Evolutionary conservation across 2,797 vertebrate species (phyloP).

Genomic region (Mormyrops boulengeri): DNA sequence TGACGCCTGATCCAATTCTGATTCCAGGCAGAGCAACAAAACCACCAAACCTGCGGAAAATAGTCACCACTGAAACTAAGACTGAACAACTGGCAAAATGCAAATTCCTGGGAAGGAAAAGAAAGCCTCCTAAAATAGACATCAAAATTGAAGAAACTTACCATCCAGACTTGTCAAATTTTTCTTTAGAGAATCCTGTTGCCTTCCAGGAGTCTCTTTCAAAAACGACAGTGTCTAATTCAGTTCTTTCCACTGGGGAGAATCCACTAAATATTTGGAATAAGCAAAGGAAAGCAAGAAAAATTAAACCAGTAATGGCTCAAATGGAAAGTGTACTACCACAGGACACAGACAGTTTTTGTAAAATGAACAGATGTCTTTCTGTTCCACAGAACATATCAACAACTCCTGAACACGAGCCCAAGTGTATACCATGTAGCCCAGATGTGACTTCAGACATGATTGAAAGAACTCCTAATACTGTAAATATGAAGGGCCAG

Average conservation of each 20-base stretch:
- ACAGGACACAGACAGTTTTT: background rate
- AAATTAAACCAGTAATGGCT: background rate
- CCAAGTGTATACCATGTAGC: background rate
- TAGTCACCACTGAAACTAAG: background rate
- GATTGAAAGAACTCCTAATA: background rate
- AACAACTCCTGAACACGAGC: background rate
- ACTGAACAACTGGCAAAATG: background rate
- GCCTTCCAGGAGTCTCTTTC: background rate
- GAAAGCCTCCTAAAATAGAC: background rate
- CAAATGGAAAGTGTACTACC: conserved; percentile 9
- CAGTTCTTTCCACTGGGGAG: background rate
- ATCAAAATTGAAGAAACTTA: conserved; percentile 19
- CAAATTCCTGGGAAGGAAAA: conserved; percentile 11
- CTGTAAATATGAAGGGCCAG: background rate
- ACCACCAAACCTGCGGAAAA: background rate
- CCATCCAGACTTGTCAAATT: background rate
- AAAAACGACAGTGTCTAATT: conserved; percentile 6
- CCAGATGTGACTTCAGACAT: background rate
- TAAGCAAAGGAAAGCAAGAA: conserved; percentile 1
- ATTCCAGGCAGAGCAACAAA: background rate
- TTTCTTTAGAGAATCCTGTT: conserved; percentile 5
- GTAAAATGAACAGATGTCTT: background rate
- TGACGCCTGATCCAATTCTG: background rate
- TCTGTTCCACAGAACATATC: background rate
- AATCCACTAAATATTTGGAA: background rate